Evolutionary conservation across 2,888 invertebrate genomes (phyloP).

Genomic region (Phaedon cochleariae): DNA sequence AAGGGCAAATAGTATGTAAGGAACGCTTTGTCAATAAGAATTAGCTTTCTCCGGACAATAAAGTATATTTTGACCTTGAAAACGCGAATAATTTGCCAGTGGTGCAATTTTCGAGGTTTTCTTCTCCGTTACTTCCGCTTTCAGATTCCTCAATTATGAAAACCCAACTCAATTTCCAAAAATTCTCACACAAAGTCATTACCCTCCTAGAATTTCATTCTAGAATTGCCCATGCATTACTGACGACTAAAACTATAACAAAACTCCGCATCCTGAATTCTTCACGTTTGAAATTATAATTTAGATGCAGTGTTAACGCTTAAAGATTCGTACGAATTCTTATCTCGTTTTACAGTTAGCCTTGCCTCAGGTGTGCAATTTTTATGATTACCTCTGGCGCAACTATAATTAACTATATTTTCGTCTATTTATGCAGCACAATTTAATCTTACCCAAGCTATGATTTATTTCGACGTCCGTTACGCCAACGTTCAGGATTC

Average conservation of each 20-base stretch:
- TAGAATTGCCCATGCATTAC: neutral
- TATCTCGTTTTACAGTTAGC: constrained; percentile 38
- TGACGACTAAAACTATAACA: neutral
- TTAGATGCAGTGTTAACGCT: constrained; percentile 6
- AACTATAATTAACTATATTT: constrained; percentile 42
- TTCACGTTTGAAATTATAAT: constrained; percentile 28
- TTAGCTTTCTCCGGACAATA: too few relatives aligned
- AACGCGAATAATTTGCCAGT: too few relatives aligned
- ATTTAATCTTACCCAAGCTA: constrained; percentile 43
- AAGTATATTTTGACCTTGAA: too few relatives aligned
- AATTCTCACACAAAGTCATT: too few relatives aligned
- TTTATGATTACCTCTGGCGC: constrained; percentile 26
- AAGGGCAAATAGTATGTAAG: too few relatives aligned
- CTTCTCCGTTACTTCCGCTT: too few relatives aligned
- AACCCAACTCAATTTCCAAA: too few relatives aligned
- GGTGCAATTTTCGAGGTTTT: too few relatives aligned
- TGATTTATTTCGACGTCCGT: constrained; percentile 49
- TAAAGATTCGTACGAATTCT: constrained; percentile 25
- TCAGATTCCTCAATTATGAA: too few relatives aligned
- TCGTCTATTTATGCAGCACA: constrained; percentile 44
- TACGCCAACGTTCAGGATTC: constrained; percentile 27
- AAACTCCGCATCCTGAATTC: neutral
- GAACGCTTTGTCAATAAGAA: too few relatives aligned
- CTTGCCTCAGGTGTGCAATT: constrained; percentile 38
- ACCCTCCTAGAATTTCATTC: too few relatives aligned